Percentiles rank a stretch among this genome's conserved stretches.
Evolutionary conservation across 2,888 invertebrate genomes (phyloP).

Genomic region (Homarus gammarus): DNA sequence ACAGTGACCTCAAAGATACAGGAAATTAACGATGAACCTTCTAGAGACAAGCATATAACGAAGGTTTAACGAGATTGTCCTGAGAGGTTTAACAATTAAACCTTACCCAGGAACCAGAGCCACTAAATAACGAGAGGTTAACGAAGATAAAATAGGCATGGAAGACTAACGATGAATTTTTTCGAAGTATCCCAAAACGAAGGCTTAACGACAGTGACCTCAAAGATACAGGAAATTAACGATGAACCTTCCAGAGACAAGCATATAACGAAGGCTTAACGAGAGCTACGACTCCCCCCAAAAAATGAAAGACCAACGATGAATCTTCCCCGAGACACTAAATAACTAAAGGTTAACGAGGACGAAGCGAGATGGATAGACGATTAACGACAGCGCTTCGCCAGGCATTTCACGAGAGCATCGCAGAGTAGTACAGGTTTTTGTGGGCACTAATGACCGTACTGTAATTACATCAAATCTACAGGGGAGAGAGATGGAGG

Average conservation of each 20-base stretch:
- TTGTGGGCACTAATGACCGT: neutral
- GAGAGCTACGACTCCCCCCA: too few relatives aligned
- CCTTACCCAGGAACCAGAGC: too few relatives aligned
- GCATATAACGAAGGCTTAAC: neutral
- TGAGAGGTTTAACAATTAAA: too few relatives aligned
- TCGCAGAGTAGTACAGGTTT: neutral
- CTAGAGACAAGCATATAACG: neutral
- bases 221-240: too few relatives aligned
- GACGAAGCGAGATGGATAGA: neutral
- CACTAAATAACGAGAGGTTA: too few relatives aligned
- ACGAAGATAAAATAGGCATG: too few relatives aligned
- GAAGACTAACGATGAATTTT: neutral
- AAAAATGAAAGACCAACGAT: neutral
- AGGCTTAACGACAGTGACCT: too few relatives aligned
- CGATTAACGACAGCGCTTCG: neutral
- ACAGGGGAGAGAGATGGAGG: neutral
- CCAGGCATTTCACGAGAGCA: neutral
- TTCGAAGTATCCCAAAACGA: too few relatives aligned
- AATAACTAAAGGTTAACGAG: neutral
- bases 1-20: too few relatives aligned
- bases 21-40: too few relatives aligned
- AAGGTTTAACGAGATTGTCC: neutral
- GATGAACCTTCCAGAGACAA: too few relatives aligned
- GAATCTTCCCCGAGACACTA: too few relatives aligned
- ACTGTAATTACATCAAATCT: neutral